A percentile compares a stretch with the other conserved stretches of the same genome.
phyloP scores from a whole-genome alignment of 2,797 vertebrate species.

The Dermochelys coriacea region DNA sequence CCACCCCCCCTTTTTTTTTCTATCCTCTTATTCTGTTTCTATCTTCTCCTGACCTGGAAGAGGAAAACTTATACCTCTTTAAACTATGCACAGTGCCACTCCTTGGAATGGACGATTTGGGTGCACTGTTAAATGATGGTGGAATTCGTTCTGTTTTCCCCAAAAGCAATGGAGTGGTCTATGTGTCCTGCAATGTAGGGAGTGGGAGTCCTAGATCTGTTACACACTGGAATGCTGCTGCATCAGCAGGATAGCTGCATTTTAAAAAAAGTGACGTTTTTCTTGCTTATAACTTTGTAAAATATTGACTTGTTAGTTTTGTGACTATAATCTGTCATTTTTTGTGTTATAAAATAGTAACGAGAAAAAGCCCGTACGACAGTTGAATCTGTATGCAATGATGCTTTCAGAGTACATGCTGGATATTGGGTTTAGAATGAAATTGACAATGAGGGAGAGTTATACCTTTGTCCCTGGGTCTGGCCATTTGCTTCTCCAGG shows the following conservation, averaged over 20 bases:
- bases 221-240: background rate
- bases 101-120: background rate
- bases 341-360: background rate
- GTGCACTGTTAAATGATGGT: background rate
- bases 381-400: background rate
- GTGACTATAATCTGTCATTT: background rate
- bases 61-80: background rate
- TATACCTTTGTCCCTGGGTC: background rate
- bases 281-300: background rate
- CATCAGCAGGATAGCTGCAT: background rate
- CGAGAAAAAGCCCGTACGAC: background rate
- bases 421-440: background rate
- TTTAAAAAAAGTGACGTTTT: background rate
- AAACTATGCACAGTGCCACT: accelerated
- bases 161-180: background rate
- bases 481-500: background rate
- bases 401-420: background rate
- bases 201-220: background rate
- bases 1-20: background rate
- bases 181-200: background rate
- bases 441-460: background rate
- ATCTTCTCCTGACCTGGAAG: background rate
- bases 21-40: background rate
- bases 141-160: background rate
- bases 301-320: background rate